Evolutionary conservation across 2,113 vertebrate genomes (phyloP), one percentile per base, ranked within the genome.

Genomic region (Coturnix japonica): DNA sequence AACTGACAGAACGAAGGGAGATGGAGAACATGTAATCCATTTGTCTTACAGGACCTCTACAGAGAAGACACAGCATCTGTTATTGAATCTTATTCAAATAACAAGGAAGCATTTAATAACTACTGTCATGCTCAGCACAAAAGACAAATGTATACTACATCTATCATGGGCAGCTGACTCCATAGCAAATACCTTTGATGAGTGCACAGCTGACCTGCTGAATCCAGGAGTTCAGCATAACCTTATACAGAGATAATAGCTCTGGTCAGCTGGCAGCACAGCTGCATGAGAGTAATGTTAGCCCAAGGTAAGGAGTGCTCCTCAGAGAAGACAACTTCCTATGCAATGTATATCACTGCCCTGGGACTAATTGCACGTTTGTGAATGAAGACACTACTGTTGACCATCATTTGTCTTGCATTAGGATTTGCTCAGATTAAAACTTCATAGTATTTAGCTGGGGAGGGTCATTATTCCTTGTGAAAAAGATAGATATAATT

Each of bases 1-100:
- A 94, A 74, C 56, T 93, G 91, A 92, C 86, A 95, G 85, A 95
- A 91, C 63, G 96, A 91, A 96, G 75, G 87, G 87, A 90, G 69
- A 86, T 2, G 2, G 47, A 91, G 66, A 92, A 90, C 23, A 1
- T 61, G 80, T 69, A 94, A 96, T 88, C 87, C 69, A 93, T 93
- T 94, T 94, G 81, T 93, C 67, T 89, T 95, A 87, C 76, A 95
- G 73, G 63, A 89, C 73, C 33, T 84, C 76, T 90, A 69, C 83
- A 72, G 73, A 85, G 63, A 91, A 84, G 54, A 86, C 57, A 79
- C 39, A 91, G n/a, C 0, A 39, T 25, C 61, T 57, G 59, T 64
- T 92, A 78, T 25, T 77, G 67, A 85, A 69, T 56, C 54, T 84
- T 73, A 77, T 70, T 94, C 87, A 91, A 90, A 94, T 51, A 72